phyloP scores from a whole-genome alignment of 1,140 invertebrate genomes.

The Doryteuthis pealeii region DNA sequence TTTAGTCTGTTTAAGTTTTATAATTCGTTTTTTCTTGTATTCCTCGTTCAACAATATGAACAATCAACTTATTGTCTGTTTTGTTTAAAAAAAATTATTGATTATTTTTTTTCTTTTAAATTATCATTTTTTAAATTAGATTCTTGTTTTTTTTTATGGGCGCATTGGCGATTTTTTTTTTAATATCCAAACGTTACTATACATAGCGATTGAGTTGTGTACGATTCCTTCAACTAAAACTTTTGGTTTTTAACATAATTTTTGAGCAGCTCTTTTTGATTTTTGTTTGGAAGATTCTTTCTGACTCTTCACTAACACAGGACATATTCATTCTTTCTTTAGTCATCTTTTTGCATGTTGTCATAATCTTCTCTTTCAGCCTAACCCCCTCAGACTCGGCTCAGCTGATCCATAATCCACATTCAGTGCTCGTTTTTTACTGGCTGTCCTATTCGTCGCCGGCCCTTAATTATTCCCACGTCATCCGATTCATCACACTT shows the following conservation, averaged over 20 bases:
- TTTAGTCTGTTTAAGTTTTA: no score
- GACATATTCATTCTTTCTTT: neutral
- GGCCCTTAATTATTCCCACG: neutral
- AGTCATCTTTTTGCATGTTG: neutral
- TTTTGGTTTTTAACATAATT: neutral
- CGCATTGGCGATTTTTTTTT: no score
- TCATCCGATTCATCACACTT: constrained; percentile 3
- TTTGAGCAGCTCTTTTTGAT: neutral
- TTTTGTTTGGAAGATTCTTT: neutral
- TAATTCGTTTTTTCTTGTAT: no score
- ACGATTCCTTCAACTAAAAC: no score
- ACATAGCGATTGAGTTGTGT: no score
- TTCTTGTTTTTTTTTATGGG: no score
- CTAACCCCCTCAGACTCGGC: neutral
- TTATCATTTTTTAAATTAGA: no score
- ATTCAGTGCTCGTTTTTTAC: neutral
- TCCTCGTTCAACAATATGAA: no score
- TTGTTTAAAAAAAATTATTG: no score
- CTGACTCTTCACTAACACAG: neutral
- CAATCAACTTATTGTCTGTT: no score
- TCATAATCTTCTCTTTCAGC: neutral
- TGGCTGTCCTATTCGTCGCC: neutral
- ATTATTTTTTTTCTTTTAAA: no score
- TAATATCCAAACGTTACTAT: no score
- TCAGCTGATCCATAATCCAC: neutral